Percentiles rank a stretch among this genome's conserved stretches.
Evolutionary conservation across 2,113 vertebrate species (phyloP).

Genomic region (Cephalopterus ornatus): DNA sequence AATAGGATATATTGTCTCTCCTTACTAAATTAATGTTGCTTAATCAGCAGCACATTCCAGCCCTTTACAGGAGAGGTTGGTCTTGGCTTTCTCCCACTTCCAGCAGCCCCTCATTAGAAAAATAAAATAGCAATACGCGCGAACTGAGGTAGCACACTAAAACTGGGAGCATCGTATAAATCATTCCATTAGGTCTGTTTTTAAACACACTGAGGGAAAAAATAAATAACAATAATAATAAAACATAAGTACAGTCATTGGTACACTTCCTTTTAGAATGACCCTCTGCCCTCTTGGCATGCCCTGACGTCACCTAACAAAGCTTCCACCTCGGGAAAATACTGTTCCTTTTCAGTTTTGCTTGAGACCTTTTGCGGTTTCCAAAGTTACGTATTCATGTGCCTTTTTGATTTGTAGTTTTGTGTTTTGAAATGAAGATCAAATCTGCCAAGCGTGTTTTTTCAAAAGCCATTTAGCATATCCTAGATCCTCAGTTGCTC

Average conservation of each 20-base stretch:
- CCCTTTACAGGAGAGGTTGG: neutral
- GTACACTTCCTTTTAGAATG: neutral
- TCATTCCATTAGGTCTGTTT: neutral
- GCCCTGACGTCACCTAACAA: neutral
- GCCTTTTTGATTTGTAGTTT: neutral
- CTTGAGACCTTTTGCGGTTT: neutral
- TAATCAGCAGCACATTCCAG: neutral
- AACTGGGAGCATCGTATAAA: neutral
- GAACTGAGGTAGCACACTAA: neutral
- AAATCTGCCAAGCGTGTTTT: neutral
- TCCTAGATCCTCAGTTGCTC: neutral
- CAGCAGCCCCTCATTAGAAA: neutral
- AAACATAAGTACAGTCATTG: neutral
- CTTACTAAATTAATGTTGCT: neutral
- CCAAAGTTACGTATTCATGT: neutral
- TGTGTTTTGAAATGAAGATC: neutral
- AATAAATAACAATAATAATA: neutral
- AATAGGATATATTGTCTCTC: neutral
- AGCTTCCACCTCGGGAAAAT: neutral
- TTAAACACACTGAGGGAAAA: rapidly evolving
- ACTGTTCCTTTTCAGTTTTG: neutral
- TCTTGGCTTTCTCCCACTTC: neutral
- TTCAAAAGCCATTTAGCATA: neutral
- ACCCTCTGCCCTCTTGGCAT: neutral
- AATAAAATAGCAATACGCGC: neutral